These are phyloP conservation scores for Spilarctia lutea DNA, from an alignment of 2,888 invertebrate genomes.

Conservation along the genomic window DNA sequence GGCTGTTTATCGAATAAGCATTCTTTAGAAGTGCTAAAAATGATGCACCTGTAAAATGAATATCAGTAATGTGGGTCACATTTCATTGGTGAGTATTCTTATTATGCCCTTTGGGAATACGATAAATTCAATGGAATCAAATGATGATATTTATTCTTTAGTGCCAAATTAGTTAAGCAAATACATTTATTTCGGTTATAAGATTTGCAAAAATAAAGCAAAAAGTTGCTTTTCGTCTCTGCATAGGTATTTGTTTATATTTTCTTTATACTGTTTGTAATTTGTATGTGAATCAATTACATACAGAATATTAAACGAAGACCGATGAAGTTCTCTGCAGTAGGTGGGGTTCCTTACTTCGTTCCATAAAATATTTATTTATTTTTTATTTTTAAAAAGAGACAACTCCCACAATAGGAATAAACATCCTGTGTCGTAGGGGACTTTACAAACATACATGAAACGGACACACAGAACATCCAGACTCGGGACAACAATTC, in stretches of 20 bases:
- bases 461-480: too few species aligned
- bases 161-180: not conserved
- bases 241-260: not conserved
- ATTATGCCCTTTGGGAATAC: not conserved
- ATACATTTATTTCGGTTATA: not conserved
- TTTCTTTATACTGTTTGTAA: not conserved
- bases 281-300: not conserved
- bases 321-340: not conserved
- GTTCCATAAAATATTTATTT: too few species aligned
- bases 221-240: not conserved
- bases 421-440: too few species aligned
- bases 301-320: not conserved
- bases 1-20: not conserved
- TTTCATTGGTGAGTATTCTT: not conserved
- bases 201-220: not conserved
- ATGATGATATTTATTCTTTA: not conserved
- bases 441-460: too few species aligned
- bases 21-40: not conserved
- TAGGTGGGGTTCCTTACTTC: not conserved
- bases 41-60: not conserved
- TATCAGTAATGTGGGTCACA: not conserved
- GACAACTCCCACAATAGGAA: too few species aligned
- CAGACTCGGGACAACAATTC: too few species aligned
- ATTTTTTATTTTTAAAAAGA: too few species aligned
- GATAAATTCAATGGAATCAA: not conserved